These are phyloP conservation scores for Mesorhabditis spiculigera DNA, from an alignment of 2,888 invertebrate species.

Conservation along the genomic window DNA sequence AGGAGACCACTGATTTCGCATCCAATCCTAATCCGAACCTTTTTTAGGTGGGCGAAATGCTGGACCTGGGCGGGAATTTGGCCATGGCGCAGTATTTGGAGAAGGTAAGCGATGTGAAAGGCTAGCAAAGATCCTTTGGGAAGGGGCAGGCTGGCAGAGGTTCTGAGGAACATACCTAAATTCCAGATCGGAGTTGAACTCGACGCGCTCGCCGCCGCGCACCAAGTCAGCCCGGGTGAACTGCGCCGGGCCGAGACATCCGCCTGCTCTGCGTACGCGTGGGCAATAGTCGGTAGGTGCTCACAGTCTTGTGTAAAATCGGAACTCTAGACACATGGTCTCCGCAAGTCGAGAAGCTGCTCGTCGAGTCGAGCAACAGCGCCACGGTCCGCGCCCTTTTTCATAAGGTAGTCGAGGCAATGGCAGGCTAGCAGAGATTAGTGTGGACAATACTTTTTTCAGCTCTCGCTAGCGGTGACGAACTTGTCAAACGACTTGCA, in stretches of 20 bases:
- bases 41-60: conserved; percentile 16
- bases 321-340: background rate
- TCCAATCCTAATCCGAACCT: background rate
- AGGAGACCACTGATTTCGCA: background rate
- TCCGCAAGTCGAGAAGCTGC: conserved; percentile 4
- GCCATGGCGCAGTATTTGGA: conserved; percentile 19
- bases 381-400: background rate
- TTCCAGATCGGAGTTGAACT: background rate
- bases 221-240: background rate
- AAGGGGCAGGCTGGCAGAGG: background rate
- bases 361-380: background rate
- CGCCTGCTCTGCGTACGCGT: conserved; percentile 1
- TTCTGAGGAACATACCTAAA: background rate
- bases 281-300: conserved; percentile 5
- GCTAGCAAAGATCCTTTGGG: background rate
- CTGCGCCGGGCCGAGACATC: conserved; percentile 3
- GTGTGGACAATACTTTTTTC: background rate
- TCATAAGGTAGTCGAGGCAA: background rate
- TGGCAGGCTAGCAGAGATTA: no score
- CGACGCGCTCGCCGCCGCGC: background rate
- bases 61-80: conserved; percentile 15
- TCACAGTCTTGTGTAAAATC: background rate
- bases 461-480: conserved; percentile 1
- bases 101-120: conserved; percentile 7
- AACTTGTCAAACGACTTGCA: background rate